Conservation (phyloP, 37 sponge, comb jelly and placozoan species). For the Bolinopsis microptera region DNA sequence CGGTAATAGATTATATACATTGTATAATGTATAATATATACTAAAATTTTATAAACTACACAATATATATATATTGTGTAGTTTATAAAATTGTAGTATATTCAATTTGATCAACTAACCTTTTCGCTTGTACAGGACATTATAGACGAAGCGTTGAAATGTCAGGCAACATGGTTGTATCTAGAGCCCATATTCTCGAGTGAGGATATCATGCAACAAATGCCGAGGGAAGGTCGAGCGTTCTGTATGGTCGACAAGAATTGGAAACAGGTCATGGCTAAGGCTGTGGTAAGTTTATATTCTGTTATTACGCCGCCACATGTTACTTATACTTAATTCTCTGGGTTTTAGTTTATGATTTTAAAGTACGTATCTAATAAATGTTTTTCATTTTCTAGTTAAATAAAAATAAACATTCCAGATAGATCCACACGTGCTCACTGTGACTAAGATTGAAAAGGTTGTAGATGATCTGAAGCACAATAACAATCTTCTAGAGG, state of each 20-base stretch:
- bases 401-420: background rate
- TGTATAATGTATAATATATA: too few species aligned
- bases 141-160: constrained; percentile 91
- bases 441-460: constrained; percentile 78
- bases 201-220: constrained; percentile 97
- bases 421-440: constrained; percentile 83
- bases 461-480: constrained; percentile 77
- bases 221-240: constrained; percentile 96
- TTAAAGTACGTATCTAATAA: background rate
- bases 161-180: constrained; percentile 96
- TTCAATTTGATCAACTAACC: too few species aligned
- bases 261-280: constrained; percentile 90
- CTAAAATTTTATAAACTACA: too few species aligned
- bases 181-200: constrained; percentile 97
- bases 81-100: too few species aligned
- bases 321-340: too few species aligned
- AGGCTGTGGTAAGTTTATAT: constrained; percentile 70
- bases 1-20: too few species aligned
- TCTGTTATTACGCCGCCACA: background rate
- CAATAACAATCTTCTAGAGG: constrained; percentile 66
- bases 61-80: too few species aligned
- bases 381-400: background rate
- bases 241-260: constrained; percentile 92
- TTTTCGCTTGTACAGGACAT: constrained; percentile 88
- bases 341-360: too few species aligned